Conservation (phyloP, 2,888 invertebrate genomes). For the Eurytoma adleriae region DNA sequence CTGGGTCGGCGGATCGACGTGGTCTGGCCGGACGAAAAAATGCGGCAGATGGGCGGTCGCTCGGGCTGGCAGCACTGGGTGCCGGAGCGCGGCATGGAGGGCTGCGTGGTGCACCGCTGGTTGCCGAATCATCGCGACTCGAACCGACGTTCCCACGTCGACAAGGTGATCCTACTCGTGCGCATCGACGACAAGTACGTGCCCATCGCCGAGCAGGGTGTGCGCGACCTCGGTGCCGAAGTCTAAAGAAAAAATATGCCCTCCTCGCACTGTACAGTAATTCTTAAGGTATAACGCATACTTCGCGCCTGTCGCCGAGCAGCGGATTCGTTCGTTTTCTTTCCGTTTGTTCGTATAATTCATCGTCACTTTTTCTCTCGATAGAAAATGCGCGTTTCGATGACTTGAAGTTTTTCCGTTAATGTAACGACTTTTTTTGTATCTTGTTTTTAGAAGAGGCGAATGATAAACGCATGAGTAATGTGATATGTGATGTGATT, state of each 20-base stretch:
- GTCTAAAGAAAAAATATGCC: conserved; percentile 69
- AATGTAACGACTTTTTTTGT: too few relatives aligned
- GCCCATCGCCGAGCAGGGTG: conserved; percentile 93
- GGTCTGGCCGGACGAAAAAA: conserved; percentile 95
- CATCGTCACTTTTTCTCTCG: too few relatives aligned
- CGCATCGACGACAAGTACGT: conserved; percentile 95
- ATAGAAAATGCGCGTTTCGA: too few relatives aligned
- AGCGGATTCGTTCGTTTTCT: too few relatives aligned
- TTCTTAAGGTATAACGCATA: too few relatives aligned
- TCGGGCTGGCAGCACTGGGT: conserved; percentile 94
- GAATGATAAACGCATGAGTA: too few relatives aligned
- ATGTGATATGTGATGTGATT: too few relatives aligned
- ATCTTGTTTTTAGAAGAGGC: too few relatives aligned
- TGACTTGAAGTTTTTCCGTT: too few relatives aligned
- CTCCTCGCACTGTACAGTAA: too few relatives aligned
- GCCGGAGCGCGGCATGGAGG: conserved; percentile 94
- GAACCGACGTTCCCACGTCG: conserved; percentile 91
- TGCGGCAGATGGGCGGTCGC: conserved; percentile 91
- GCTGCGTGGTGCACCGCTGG: conserved; percentile 96
- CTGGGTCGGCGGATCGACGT: conserved; percentile 93
- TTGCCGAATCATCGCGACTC: conserved; percentile 94
- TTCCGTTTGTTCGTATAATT: too few relatives aligned
- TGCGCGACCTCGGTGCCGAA: conserved; percentile 87
- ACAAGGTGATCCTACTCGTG: conserved; percentile 93
- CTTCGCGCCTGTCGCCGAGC: too few relatives aligned